Base-by-base conservation (phyloP, 2,797 vertebrate genomes). In the Pteropus rufus region DNA sequence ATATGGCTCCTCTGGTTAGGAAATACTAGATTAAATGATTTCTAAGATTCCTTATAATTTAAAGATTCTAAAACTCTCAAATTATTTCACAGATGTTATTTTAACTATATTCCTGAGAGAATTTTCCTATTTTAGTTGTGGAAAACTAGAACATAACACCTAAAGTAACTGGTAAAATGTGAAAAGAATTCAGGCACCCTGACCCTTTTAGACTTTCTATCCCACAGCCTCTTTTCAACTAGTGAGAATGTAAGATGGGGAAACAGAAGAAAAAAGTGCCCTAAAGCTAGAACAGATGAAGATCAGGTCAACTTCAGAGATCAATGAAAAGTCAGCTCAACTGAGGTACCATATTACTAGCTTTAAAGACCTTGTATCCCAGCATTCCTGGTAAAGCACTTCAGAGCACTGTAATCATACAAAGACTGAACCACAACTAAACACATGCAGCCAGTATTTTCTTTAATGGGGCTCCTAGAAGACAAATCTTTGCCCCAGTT, bases 1-100 rank as follows among this genome's bases (percentile, higher is more conserved):
- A 95, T 11, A 52, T 52, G 75, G 58, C 39, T 96, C 87, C 77
- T 95, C 67, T 91, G 54, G 24, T 56, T 83, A 36, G 92, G 65
- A 97, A 94, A 96, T 69, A 83, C 64, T 87, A 56, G 89, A 94
- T 94, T 95, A 89, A 95, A 87, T 89, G 91, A 76, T n/a, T 91
- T 96, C 83, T 95, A 97, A 96, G 72, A 81, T 93, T 83, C 83
- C 85, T 94, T 92, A n/a, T 91, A 85, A 96, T 75, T 94, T 94
- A 82, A 93, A 95, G 91, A 95, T 84, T 65, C 64, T 56, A 94
- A 96, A 83, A 60, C 49, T 88, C 83, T 90, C 77, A 62, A 83
- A 80, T 93, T 88, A 60, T 91, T 92, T 95, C 84, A 83, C 65
- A 92, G 96, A 96, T 93, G 73, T 93, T 93, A 96, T 97, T 97